A percentile compares a stretch with the other conserved stretches of the same genome.
These are phyloP conservation scores for Felis chaus DNA, from an alignment of 2,113 vertebrate genomes.

Conservation along the genomic window DNA sequence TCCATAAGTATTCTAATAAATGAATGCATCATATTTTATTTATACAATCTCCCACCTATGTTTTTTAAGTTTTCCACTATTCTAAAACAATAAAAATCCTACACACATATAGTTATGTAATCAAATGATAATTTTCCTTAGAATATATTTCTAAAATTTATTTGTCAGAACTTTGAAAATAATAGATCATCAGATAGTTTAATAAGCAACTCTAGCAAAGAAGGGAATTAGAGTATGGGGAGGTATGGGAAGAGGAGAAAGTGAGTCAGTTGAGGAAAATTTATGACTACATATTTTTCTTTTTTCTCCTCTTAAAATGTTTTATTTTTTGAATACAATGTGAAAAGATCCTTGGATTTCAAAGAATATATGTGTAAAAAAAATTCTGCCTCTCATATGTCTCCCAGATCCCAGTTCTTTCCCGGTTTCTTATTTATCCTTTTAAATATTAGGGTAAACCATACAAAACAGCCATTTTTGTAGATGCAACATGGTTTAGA, in stretches of 20 bases:
- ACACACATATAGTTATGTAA: not conserved
- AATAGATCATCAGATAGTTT: not conserved
- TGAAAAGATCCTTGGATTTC: not conserved
- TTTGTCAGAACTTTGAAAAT: constrained; percentile 20
- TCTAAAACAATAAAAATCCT: constrained; percentile 9
- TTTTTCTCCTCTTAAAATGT: not conserved
- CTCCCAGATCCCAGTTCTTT: not conserved
- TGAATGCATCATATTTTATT: not conserved
- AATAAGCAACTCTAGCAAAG: not conserved
- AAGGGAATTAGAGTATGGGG: not conserved
- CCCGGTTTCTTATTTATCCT: not conserved
- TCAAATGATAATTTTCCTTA: not conserved
- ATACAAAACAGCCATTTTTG: not conserved
- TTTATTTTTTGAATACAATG: not conserved
- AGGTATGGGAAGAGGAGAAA: not conserved
- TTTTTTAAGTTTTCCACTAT: not conserved
- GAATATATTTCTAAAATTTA: not conserved
- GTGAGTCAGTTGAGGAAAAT: not conserved
- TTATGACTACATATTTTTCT: not conserved
- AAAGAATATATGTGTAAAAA: not conserved
- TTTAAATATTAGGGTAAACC: not conserved
- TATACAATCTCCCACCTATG: not conserved
- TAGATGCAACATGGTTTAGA: not conserved
- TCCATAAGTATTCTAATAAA: not conserved
- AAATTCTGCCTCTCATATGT: not conserved